Percentiles rank a stretch among this genome's conserved stretches.
These are phyloP conservation scores for mouse (Mus musculus) DNA, from an alignment of 2,113 vertebrate genomes.

Conservation along the genomic window GRCm39 chr8:77930001-77930500, in stretches of 20 bases:
- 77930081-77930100: neutral
- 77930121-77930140: constrained; percentile 3
- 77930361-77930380: neutral
- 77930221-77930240: neutral
- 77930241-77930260: constrained; percentile 3
- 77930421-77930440: constrained; percentile 57
- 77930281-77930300: constrained; percentile 6
- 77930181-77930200: constrained; percentile 9
- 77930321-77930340: constrained; percentile 68
- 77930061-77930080: neutral
- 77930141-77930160: neutral
- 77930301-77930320: constrained; percentile 25
- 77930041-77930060: neutral
- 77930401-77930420: neutral
- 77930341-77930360: constrained; percentile 13
- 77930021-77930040: neutral
- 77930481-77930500: neutral
- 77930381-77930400: constrained; percentile 59
- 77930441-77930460: constrained; percentile 45
- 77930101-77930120: constrained; percentile 28
- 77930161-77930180: neutral
- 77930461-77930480: neutral
- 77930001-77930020: neutral
- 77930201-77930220: constrained; percentile 60
- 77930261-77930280: neutral